Conservation (phyloP, 2,797 vertebrate species). For the Oophaga sylvatica region DNA sequence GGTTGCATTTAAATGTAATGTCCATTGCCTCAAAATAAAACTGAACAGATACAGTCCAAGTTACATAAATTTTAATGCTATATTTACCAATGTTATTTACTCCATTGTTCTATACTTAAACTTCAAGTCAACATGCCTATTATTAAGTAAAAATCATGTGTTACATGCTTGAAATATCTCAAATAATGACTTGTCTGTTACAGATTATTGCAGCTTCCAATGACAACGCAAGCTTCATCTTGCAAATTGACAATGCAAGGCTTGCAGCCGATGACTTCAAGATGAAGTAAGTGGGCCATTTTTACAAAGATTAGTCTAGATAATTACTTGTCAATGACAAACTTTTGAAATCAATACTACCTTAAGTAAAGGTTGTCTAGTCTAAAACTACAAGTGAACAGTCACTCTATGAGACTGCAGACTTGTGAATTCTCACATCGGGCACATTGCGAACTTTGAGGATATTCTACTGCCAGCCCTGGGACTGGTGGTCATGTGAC, state of each 20-base stretch:
- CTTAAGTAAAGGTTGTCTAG: background rate
- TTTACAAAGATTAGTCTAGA: background rate
- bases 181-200: background rate
- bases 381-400: no score
- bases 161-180: no score
- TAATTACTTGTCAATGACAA: background rate
- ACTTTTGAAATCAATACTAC: background rate
- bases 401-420: no score
- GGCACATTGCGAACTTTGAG: no score
- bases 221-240: constrained; percentile 73
- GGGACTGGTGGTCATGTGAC: no score
- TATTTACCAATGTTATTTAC: background rate
- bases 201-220: constrained; percentile 74
- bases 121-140: no score
- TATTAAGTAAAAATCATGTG: background rate
- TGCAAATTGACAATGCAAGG: constrained; percentile 80
- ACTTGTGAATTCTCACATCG: no score
- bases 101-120: background rate
- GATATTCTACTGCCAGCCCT: no score
- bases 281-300: constrained; percentile 72
- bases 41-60: background rate
- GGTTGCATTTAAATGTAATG: background rate
- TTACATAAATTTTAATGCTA: background rate
- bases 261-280: constrained; percentile 82
- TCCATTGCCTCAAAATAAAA: background rate